phyloP scores from a whole-genome alignment of 2,797 vertebrate genomes.

The Thaleichthys pacificus region DNA sequence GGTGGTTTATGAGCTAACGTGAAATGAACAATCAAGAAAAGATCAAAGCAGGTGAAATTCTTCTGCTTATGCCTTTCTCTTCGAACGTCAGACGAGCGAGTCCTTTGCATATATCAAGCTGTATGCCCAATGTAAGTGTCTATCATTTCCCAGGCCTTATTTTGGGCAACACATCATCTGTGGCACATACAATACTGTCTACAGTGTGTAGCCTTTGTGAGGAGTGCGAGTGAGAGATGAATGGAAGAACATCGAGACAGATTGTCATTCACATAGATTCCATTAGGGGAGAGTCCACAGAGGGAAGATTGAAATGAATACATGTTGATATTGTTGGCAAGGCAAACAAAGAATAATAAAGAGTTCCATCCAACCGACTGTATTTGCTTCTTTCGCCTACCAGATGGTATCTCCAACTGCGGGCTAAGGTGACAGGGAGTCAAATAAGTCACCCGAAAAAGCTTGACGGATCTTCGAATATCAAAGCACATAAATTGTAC shows the following conservation, averaged over 20 bases:
- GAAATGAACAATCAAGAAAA: slow-evolving; percentile 72
- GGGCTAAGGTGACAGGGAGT: neutral
- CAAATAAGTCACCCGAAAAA: neutral
- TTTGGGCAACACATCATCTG: slow-evolving; percentile 39
- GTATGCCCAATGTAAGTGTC: slow-evolving; percentile 47
- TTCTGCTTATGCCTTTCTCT: slow-evolving; percentile 42
- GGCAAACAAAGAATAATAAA: slow-evolving; percentile 32
- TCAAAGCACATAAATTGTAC: neutral
- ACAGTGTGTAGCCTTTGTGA: slow-evolving; percentile 40
- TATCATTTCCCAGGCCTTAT: slow-evolving; percentile 34
- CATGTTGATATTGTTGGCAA: slow-evolving; percentile 28
- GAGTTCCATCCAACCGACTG: slow-evolving; percentile 8
- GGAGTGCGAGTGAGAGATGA: slow-evolving; percentile 38
- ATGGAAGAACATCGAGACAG: slow-evolving; percentile 38
- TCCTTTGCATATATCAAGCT: slow-evolving; percentile 64
- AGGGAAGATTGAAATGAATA: slow-evolving; percentile 33
- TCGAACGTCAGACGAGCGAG: slow-evolving; percentile 62
- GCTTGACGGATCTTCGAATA: neutral
- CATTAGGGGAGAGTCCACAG: slow-evolving; percentile 17
- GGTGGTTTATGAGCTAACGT: slow-evolving; percentile 52
- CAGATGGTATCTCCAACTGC: slow-evolving; percentile 21
- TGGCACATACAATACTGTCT: slow-evolving; percentile 35
- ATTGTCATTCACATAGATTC: slow-evolving; percentile 34
- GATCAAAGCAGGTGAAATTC: slow-evolving; percentile 59
- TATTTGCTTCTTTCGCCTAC: slow-evolving; percentile 17